Conservation (phyloP, 2,797 vertebrate genomes). For the Melopsittacus undulatus region DNA sequence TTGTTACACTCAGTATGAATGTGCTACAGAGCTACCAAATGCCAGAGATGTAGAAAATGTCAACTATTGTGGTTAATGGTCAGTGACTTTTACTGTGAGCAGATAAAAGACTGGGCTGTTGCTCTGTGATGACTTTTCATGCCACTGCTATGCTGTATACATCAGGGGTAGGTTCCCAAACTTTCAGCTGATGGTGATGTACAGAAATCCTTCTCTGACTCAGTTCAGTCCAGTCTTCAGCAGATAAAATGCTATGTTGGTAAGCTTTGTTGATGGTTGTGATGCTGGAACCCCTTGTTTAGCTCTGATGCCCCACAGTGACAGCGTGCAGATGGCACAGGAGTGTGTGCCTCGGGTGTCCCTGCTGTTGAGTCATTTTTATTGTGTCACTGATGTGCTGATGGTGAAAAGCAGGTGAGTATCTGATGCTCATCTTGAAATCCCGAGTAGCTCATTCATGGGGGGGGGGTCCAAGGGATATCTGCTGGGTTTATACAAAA, state of each 20-base stretch:
- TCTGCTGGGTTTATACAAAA: not conserved
- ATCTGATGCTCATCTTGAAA: not conserved
- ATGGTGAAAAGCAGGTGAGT: not conserved
- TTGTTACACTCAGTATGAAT: not conserved
- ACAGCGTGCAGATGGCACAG: not conserved
- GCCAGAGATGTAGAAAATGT: not conserved
- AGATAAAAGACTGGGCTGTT: not conserved
- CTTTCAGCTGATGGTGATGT: not conserved
- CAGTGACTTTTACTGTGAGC: conserved; percentile 16
- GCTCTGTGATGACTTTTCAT: not conserved
- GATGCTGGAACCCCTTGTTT: not conserved
- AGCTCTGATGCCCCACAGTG: not conserved
- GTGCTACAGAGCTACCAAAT: not conserved
- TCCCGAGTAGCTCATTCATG: not conserved
- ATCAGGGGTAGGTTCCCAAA: not conserved
- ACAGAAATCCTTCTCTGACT: not conserved
- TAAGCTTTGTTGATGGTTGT: not conserved
- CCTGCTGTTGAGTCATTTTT: not conserved
- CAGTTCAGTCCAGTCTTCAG: not conserved
- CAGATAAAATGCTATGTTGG: not conserved
- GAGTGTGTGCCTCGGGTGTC: not conserved
- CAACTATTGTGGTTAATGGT: conserved; percentile 3
- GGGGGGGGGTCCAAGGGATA: not conserved
- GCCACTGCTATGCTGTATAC: not conserved
- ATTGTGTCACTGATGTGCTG: fast-evolving